A percentile compares a stretch with the other conserved stretches of the same genome.
phyloP scores from a whole-genome alignment of 2,797 vertebrate genomes.

The Bovichtus diacanthus region DNA sequence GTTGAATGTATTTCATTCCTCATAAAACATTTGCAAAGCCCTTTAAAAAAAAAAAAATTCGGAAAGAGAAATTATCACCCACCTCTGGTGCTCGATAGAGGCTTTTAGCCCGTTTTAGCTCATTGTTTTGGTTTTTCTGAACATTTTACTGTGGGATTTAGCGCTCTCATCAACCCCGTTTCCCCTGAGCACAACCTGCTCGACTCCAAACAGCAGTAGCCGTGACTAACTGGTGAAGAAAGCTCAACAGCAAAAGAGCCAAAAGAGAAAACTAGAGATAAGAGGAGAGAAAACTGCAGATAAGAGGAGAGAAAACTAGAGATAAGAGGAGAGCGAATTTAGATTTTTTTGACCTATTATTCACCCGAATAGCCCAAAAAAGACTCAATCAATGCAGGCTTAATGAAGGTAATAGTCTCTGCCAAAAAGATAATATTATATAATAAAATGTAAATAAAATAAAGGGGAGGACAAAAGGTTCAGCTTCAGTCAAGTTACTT shows the following conservation, averaged over 20 bases:
- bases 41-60: no score
- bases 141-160: no score
- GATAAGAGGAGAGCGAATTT: background rate
- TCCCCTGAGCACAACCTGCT: no score
- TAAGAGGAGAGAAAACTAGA: background rate
- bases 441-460: background rate
- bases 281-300: background rate
- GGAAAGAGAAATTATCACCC: background rate
- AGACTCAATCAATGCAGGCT: background rate
- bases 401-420: background rate
- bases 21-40: no score
- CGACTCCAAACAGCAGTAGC: background rate
- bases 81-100: no score
- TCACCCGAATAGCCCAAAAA: background rate
- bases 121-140: no score
- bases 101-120: no score
- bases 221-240: background rate
- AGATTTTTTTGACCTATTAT: slow-evolving; percentile 1
- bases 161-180: no score
- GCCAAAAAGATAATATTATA: background rate
- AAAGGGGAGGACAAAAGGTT: background rate
- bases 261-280: background rate
- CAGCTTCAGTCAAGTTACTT: slow-evolving; percentile 17
- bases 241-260: background rate
- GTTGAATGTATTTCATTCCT: no score